Conservation (phyloP, 2,797 vertebrate species). For the Arremon aurantiirostris region DNA sequence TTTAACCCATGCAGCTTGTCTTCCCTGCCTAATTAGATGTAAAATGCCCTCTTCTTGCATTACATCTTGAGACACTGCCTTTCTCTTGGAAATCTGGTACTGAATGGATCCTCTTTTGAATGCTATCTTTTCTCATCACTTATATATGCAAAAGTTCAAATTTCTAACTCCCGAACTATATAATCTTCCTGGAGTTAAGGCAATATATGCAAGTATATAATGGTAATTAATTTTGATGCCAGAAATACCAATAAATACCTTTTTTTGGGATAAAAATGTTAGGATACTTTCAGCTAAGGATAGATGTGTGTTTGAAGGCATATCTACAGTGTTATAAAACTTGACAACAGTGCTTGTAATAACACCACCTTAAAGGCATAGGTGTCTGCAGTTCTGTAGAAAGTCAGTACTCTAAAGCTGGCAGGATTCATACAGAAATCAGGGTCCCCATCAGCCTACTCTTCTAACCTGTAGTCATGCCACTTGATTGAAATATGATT, state of each 20-base stretch:
- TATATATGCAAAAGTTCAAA: neutral
- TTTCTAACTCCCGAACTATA: neutral
- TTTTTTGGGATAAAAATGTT: neutral
- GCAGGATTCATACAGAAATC: neutral
- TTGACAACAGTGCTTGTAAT: neutral
- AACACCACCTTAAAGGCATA: neutral
- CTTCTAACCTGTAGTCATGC: neutral
- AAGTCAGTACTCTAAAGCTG: neutral
- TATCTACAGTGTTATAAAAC: neutral
- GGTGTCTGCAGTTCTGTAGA: neutral
- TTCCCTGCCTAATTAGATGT: conserved; percentile 65
- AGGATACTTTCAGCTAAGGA: neutral
- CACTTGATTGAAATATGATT: neutral
- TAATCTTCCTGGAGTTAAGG: neutral
- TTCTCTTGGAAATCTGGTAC: conserved; percentile 5
- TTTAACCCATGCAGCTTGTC: conserved; percentile 74
- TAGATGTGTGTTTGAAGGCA: neutral
- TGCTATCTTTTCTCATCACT: neutral
- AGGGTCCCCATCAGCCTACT: neutral
- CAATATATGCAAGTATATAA: neutral
- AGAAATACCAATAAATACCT: neutral
- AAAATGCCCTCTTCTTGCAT: conserved; percentile 4
- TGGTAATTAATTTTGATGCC: neutral
- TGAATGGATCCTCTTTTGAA: neutral
- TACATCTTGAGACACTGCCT: neutral